phyloP scores from a whole-genome alignment of 2,797 vertebrate genomes.

The Graptemys geographica region DNA sequence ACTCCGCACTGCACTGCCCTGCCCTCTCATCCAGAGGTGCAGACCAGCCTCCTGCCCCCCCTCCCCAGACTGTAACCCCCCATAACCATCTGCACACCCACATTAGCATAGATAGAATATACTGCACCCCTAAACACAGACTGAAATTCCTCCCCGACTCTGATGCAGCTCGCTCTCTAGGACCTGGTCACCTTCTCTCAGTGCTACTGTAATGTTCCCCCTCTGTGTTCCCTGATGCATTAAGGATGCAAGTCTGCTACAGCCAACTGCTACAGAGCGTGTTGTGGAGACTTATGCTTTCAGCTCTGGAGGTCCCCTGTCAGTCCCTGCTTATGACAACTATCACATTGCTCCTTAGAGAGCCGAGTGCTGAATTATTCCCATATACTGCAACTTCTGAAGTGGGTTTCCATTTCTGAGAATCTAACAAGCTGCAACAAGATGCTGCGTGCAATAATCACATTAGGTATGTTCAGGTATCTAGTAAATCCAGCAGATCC shows the following conservation, averaged over 20 bases:
- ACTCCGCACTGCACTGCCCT: accelerated
- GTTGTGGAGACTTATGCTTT: neutral
- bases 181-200: neutral
- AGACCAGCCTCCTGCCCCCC: accelerated
- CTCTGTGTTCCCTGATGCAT: neutral
- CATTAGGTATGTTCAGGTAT: neutral
- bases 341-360: neutral
- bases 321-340: neutral
- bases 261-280: neutral
- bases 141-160: neutral
- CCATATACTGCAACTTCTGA: neutral
- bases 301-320: neutral
- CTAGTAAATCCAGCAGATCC: neutral
- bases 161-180: too few species aligned
- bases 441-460: neutral
- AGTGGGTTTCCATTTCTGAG: neutral
- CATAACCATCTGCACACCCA: neutral
- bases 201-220: neutral
- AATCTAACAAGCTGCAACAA: neutral
- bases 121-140: neutral
- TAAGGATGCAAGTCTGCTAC: neutral
- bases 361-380: neutral
- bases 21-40: neutral
- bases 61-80: neutral
- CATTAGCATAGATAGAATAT: neutral